phyloP scores from a whole-genome alignment of 2,888 invertebrate genomes.

The Parnassius smintheus region DNA sequence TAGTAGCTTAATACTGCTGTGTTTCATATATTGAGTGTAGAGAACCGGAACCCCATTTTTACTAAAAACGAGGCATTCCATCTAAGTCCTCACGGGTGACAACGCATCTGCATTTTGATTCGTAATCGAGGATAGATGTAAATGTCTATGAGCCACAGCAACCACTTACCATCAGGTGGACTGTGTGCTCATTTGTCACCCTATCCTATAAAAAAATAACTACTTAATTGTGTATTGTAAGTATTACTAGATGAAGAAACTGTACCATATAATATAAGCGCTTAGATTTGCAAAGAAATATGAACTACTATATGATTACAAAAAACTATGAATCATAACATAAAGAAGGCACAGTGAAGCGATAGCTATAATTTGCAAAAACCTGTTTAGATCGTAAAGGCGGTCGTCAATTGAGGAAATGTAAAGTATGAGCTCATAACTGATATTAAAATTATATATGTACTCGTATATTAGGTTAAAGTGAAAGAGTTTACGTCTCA shows the following conservation, averaged over 20 bases:
- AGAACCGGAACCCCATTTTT: no score
- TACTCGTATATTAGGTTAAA: neutral
- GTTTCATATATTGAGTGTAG: no score
- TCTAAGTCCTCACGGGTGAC: no score
- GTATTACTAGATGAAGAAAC: neutral
- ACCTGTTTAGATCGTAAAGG: slow-evolving; percentile 54
- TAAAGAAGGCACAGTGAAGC: slow-evolving; percentile 60
- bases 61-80: no score
- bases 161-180: no score
- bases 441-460: slow-evolving; percentile 22
- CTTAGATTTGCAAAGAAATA: slow-evolving; percentile 58
- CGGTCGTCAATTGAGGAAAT: slow-evolving; percentile 32
- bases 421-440: slow-evolving; percentile 32
- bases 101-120: no score
- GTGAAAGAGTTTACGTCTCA: no score
- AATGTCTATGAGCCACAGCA: no score
- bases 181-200: neutral
- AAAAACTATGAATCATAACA: slow-evolving; percentile 60
- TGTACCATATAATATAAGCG: slow-evolving; percentile 29
- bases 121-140: no score
- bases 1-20: no score
- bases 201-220: neutral
- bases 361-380: slow-evolving; percentile 62
- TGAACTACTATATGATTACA: slow-evolving; percentile 24
- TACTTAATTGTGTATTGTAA: neutral